Base-by-base conservation (phyloP, 2,797 vertebrate species). In the Enteromius fasciolatus region DNA sequence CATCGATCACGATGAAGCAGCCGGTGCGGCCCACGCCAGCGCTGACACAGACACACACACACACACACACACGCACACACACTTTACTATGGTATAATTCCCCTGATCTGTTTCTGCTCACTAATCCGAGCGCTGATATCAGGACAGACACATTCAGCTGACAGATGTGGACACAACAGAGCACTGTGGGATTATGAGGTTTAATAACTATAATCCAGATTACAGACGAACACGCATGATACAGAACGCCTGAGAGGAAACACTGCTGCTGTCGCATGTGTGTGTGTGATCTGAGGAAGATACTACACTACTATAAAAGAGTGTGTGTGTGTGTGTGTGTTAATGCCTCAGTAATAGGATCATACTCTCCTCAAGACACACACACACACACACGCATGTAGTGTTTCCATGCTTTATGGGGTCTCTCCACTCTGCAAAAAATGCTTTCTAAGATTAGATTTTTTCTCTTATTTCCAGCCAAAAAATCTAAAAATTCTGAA, bases 1-100 rank as follows among this genome's bases (percentile, higher is more conserved):
- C 97, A 0, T 99, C 98, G 0, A 99, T 99, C 82, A 98, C 98
- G 0, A 99, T 98, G 86, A 99, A 99, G 89, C 98, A 99, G 90
- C 98, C 98, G 0, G 97, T 98, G 72, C 98, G 95, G 0, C 98
- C 98, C 5, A 99, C 97, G 0, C 98, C 98, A 0, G 97, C 98
- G 0, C 97, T 99, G 90, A n/a, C n/a, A n/a, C n/a, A n/a, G n/a
- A n/a, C n/a, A n/a, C n/a, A n/a, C n/a, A n/a, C n/a, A n/a, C n/a
- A 48, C 57, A 63, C 31, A 73, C 28, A 52, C 46, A 77, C 28
- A 73, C 48, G 61, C 15, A 78, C 25, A 39, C 39, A 28, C 28
- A 28, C 3, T n/a, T 41, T 46, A 50, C 70, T n/a, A 54, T 6
- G 1, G 10, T 15, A 15, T 11, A 9, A 75, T n/a, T 36, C 8